Percentiles rank a stretch among this genome's conserved stretches.
phyloP scores from a whole-genome alignment of 1,140 invertebrate genomes.

The Myzus persicae region DNA sequence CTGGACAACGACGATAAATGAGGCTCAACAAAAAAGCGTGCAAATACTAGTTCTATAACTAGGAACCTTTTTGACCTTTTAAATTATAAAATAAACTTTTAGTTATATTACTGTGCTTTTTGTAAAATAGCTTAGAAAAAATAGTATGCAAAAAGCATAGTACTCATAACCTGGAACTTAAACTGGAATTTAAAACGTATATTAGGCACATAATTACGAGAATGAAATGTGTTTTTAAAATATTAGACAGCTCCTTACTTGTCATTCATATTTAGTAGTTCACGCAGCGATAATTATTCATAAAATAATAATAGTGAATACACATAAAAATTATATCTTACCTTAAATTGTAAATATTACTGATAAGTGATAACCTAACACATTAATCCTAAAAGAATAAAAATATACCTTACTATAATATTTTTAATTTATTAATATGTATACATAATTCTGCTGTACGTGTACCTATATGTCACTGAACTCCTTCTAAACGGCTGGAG shows the following conservation, averaged over 20 bases:
- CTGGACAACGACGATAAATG: not conserved
- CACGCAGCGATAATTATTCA: no score
- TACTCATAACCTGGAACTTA: not conserved
- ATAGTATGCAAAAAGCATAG: not conserved
- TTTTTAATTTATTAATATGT: no score
- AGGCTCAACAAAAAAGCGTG: not conserved
- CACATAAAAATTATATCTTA: not conserved
- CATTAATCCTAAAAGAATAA: not conserved
- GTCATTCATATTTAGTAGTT: no score
- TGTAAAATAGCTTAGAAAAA: not conserved
- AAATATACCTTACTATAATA: not conserved
- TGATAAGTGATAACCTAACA: not conserved
- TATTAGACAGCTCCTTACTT: no score
- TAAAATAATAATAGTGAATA: no score
- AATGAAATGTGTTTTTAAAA: no score
- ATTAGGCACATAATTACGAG: no score
- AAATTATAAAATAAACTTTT: no score
- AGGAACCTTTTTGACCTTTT: not conserved
- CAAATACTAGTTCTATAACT: not conserved
- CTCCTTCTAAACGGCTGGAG: no score
- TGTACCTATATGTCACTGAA: no score
- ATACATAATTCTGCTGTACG: no score
- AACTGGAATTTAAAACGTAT: no score
- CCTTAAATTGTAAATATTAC: not conserved
- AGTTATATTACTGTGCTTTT: not conserved